Evolutionary conservation across 2,888 invertebrate genomes (phyloP), one percentile per base, ranked within the genome.

Genomic region (Chaetogeoica ovagalla): DNA sequence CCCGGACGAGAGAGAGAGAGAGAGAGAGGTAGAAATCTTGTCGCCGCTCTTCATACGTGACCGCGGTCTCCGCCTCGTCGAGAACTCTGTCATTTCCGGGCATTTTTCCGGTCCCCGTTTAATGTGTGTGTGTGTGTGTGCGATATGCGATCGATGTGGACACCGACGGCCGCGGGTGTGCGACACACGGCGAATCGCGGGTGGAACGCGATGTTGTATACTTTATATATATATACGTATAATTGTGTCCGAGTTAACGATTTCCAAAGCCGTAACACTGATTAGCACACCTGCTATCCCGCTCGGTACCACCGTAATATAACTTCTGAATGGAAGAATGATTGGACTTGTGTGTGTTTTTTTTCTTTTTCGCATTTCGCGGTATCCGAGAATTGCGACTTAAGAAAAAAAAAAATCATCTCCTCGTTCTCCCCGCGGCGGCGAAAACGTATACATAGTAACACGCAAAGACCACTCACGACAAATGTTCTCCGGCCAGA

Each of bases 1-100:
- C 4, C 30, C 30, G 30, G 30, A 30, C 30, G 30, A 30, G 63
- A n/a, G 8, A 60, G 48, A 0, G 62, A 2, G n/a, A 15, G 21
- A 55, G 11, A 7, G 65, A 11, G 73, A 21, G n/a, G n/a, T n/a
- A n/a, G 77, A 77, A 77, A 70, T 77, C 77, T 77, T 77, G 77
- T 77, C 70, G 77, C 77, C 30, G 30, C 30, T 30, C 30, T 30
- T 70, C 60, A 19, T 77, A 77, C 77, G 77, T 77, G 77, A 77
- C 77, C 77, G 70, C 70, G 77, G 77, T 77, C 70, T 62, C 69
- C 37, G 62, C 39, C 39, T 7, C 17, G 43, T 19, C 21, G 60
- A 60, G 52, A 69, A 69, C 77, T 62, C 30, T 62, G 77, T 77
- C 69, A 62, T 77, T 77, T 77, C 77, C 77, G 77, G 77, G 37